Base-by-base conservation (phyloP, 2,113 vertebrate genomes). In the Irena cyanogastra region DNA sequence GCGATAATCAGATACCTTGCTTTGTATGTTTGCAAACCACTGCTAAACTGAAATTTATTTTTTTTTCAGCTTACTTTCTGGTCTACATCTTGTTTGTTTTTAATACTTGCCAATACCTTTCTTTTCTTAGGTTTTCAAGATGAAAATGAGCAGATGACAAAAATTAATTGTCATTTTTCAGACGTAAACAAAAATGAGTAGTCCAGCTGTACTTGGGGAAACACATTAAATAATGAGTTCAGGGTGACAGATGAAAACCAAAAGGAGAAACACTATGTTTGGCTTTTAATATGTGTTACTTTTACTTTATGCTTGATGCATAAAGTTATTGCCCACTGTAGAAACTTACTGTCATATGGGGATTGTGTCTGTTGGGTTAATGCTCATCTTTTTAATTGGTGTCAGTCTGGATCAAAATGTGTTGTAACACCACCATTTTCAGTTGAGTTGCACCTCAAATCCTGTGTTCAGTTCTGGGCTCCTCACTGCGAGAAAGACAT, bases 31-130 rank as follows among this genome's bases (percentile, higher is more conserved):
- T 95, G 65, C 60, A 95, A 91, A 89, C 85, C 64, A 83, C 64
- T 84, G n/a, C 27, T 71, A 78, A 93, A 81, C 80, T 92, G 24
- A 95, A 86, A 92, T 93, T 76, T 82, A 89, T 20, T 9, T 78
- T 80, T 95, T 95, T 95, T 90, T 88, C 52, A 35, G 16, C n/a
- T 49, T 21, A 37, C 60, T 87, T 92, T 89, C 57, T 80, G 13
- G 11, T 91, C 91, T 89, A 30, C 57, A 79, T 91, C 41, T 39
- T 78, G 42, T 49, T 89, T 87, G 23, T 66, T 91, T 85, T 82
- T 86, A 90, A 42, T 74, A 35, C 15, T 72, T 83, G 17, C 23
- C 13, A n/a, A 85, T 68, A 23, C 37, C 44, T 76, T 75, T 85
- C n/a, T 79, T 87, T 83, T 60, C 2, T 0, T 68, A 42, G 5